phyloP scores from a whole-genome alignment of 2,113 vertebrate genomes.

The Papio anubis region DNA sequence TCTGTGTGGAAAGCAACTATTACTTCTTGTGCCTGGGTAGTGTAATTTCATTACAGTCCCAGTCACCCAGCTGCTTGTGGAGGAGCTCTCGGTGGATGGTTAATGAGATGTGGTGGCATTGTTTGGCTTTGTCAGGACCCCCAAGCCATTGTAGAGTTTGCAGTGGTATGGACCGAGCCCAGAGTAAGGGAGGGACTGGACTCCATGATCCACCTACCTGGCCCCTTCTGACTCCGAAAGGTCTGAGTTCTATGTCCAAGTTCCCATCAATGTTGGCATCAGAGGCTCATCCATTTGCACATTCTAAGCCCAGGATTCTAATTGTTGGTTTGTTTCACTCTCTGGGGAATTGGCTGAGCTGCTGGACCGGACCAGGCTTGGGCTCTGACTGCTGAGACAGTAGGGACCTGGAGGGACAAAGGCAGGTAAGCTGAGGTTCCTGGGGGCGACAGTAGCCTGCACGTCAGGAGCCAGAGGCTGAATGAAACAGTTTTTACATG shows the following conservation, averaged over 20 bases:
- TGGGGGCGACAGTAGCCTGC: fast-evolving
- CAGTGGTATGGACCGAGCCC: fast-evolving
- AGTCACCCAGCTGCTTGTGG: background rate
- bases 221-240: background rate
- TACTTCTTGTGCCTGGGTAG: background rate
- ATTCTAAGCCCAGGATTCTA: background rate
- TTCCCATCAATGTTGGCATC: background rate
- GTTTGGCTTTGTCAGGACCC: background rate
- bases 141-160: background rate
- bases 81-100: background rate
- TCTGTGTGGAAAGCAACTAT: background rate
- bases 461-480: fast-evolving
- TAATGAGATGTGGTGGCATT: background rate
- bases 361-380: fast-evolving
- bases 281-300: fast-evolving
- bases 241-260: background rate
- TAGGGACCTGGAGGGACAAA: background rate
- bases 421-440: background rate
- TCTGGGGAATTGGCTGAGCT: background rate
- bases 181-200: fast-evolving
- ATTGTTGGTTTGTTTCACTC: background rate
- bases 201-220: background rate
- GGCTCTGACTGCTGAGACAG: background rate
- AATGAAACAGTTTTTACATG: fast-evolving
- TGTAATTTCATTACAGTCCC: background rate